Conservation (phyloP, 2,113 vertebrate species). For the Galemys pyrenaicus region DNA sequence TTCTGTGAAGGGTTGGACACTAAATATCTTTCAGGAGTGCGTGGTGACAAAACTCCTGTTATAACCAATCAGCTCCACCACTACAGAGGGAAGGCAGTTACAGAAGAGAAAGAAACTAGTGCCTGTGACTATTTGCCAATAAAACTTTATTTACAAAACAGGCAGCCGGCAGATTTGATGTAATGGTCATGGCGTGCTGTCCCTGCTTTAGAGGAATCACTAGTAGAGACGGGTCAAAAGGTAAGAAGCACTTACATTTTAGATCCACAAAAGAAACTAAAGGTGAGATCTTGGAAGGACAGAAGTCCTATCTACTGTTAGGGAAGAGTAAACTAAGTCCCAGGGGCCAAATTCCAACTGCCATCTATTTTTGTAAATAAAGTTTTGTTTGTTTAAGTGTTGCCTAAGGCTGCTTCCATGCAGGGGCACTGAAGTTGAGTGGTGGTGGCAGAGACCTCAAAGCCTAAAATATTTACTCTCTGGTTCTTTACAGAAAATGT, state of each 20-base stretch:
- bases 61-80: neutral
- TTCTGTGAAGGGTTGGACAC: neutral
- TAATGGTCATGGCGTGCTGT: too few species aligned
- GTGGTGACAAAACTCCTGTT: neutral
- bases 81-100: neutral
- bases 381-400: neutral
- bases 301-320: neutral
- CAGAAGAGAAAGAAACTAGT: neutral
- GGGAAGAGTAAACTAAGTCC: neutral
- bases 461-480: neutral
- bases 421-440: neutral
- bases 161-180: neutral
- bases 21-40: neutral
- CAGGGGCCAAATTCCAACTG: neutral
- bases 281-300: neutral
- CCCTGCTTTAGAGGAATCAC: neutral
- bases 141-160: conserved; percentile 64
- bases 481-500: neutral
- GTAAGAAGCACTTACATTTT: neutral
- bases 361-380: neutral
- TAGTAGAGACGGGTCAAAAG: neutral
- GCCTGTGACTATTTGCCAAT: neutral
- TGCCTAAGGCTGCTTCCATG: neutral
- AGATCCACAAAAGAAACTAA: neutral
- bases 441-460: neutral